These are phyloP conservation scores for Porites cylindrica DNA, from an alignment of 92 coral and sea anemone species.

Conservation along the genomic window DNA sequence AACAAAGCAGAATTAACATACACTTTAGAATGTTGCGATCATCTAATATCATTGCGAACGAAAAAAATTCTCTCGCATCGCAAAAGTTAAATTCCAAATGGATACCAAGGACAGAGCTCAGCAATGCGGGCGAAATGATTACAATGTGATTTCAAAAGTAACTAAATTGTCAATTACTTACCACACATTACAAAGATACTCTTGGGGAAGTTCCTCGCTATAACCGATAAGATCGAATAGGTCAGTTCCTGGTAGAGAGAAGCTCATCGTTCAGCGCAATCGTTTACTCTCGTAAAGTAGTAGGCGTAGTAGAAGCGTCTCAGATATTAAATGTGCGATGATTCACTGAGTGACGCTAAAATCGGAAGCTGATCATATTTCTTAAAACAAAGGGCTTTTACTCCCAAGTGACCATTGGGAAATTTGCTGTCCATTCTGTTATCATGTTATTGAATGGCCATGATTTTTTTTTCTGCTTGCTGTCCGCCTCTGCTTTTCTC, in stretches of 20 bases:
- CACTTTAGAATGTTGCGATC: neutral
- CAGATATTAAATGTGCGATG: too few relatives aligned
- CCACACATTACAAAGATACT: constrained; percentile 19
- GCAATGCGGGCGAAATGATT: neutral
- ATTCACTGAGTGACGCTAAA: too few relatives aligned
- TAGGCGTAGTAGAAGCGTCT: too few relatives aligned
- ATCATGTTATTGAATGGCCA: too few relatives aligned
- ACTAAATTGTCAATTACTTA: neutral
- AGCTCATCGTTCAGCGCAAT: neutral
- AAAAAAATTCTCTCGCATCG: neutral
- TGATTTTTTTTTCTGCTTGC: too few relatives aligned
- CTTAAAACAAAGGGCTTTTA: too few relatives aligned
- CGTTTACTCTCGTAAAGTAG: too few relatives aligned
- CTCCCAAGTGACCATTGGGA: too few relatives aligned
- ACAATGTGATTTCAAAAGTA: neutral
- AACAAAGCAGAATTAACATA: neutral
- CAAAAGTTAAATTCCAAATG: neutral
- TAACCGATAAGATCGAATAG: neutral
- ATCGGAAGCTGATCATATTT: too few relatives aligned
- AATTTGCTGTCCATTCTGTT: too few relatives aligned
- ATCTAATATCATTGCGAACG: neutral
- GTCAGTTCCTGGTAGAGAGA: neutral
- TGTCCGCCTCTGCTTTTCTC: too few relatives aligned
- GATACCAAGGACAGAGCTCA: neutral
- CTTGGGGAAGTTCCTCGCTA: constrained; percentile 1